Evolutionary conservation across 30 jellyfish, hydroid and myxozoan genomes (phyloP), one percentile per base, ranked within the genome.

Genomic region (Mastigias papua): DNA sequence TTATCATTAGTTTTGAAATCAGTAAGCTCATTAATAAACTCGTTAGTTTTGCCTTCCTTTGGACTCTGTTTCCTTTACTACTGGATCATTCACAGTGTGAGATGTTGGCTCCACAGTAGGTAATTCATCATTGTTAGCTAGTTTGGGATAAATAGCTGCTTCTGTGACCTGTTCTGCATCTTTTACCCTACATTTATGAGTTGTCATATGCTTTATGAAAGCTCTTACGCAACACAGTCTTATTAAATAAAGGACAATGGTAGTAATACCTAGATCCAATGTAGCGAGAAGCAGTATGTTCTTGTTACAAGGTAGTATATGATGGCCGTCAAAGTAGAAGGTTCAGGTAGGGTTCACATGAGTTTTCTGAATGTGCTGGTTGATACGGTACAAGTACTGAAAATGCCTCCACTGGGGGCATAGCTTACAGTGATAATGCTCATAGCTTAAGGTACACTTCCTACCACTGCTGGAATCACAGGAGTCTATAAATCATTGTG

Each of bases 371-470:
- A 65, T 27, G 42, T 65, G 77, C 29, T 46, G 5, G 22, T 9
- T 10, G 29, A 32, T 16, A 9, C 29, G 0, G 20, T 16, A 17
- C 19, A 10, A 27, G 33, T 8, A 35, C 34, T 28, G 2, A 17
- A 70, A 70, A 8, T 13, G 17, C 33, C 8, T 7, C 19, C 0
- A 70, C 2, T 17, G 65, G 11, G 82, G 66, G 65, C 65, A 70
- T 35, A 70, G 32, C 28, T 30, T 22, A 25, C 82, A 70, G 67
- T 70, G 82, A 35, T 8, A 70, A 25, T 70, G 61, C 54, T 42
- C 54, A 15, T 42, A 42, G 54, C 13, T 42, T 42, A 42, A 4
- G 13, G 54, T 42, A 42, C 54, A 42, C 54, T 42, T 42, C 54
- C 54, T 42, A 4, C 54, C 54, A 4, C 54, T 15, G 13, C 54